Percentiles rank a stretch among this genome's conserved stretches.
Conservation (phyloP, 2,888 invertebrate species). For the Coenonympha arcania region DNA sequence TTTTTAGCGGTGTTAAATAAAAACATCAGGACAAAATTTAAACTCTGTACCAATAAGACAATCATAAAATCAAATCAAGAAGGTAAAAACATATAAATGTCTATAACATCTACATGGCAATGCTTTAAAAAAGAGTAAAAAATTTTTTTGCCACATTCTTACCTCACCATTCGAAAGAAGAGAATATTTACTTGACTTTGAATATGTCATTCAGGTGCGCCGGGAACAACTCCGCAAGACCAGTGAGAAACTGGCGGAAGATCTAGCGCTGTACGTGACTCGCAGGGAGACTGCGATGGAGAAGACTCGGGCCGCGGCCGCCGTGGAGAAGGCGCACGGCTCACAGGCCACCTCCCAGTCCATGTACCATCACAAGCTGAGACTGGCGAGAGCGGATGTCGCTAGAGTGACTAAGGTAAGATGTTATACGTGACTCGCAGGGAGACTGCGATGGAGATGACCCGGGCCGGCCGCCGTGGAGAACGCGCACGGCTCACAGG, state of each 20-base stretch:
- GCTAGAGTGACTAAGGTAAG: constrained; percentile 59
- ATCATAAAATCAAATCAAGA: too few relatives aligned
- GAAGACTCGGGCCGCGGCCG: constrained; percentile 54
- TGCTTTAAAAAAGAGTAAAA: too few relatives aligned
- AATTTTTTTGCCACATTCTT: too few relatives aligned
- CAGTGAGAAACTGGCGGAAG: constrained; percentile 58
- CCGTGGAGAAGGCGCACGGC: constrained; percentile 55
- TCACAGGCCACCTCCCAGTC: constrained; percentile 47
- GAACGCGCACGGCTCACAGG: constrained; percentile 43
- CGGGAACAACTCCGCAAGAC: constrained; percentile 63
- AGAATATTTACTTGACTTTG: too few relatives aligned
- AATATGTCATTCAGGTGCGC: constrained; percentile 55
- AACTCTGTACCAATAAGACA: too few relatives aligned
- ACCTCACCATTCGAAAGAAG: too few relatives aligned
- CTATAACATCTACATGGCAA: too few relatives aligned
- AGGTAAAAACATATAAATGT: too few relatives aligned
- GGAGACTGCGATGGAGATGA: constrained; percentile 58
- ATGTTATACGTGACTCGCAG: constrained; percentile 58
- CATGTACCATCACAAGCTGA: constrained; percentile 55
- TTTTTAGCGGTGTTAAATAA: background rate
- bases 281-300: constrained; percentile 60
- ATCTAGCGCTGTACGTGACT: constrained; percentile 60
- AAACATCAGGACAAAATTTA: too few relatives aligned
- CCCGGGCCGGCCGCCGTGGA: constrained; percentile 58
- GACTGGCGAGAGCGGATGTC: constrained; percentile 57